phyloP scores from a whole-genome alignment of 1,140 invertebrate genomes.

The Solenopsis fugax region DNA sequence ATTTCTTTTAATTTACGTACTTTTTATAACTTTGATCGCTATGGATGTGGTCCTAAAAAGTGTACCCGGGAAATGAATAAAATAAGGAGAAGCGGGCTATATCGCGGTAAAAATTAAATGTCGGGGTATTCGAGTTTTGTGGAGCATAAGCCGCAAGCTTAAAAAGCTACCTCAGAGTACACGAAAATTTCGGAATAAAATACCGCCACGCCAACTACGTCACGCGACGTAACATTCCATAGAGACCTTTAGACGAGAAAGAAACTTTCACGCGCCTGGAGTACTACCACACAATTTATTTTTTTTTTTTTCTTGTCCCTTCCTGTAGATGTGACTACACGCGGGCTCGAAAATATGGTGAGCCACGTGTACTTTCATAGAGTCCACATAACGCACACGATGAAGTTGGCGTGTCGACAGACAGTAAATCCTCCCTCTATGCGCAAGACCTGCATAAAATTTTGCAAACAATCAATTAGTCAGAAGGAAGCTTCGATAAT shows the following conservation, averaged over 20 bases:
- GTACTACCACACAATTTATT: slow-evolving; percentile 63
- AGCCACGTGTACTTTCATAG: slow-evolving; percentile 62
- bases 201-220: slow-evolving; percentile 63
- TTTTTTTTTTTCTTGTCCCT: slow-evolving; percentile 36
- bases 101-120: slow-evolving; percentile 41
- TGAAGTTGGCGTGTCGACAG: slow-evolving; percentile 75
- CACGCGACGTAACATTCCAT: slow-evolving; percentile 73
- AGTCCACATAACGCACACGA: slow-evolving; percentile 67
- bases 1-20: background rate
- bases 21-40: slow-evolving; percentile 12
- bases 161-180: slow-evolving; percentile 71
- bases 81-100: slow-evolving; percentile 48
- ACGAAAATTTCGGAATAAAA: slow-evolving; percentile 75
- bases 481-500: slow-evolving; percentile 80
- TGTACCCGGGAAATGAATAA: slow-evolving; percentile 42
- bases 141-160: slow-evolving; percentile 68
- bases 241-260: slow-evolving; percentile 57
- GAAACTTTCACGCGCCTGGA: slow-evolving; percentile 70
- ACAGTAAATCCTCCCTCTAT: slow-evolving; percentile 77
- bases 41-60: background rate
- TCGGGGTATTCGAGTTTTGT: slow-evolving; percentile 63
- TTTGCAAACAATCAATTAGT: slow-evolving; percentile 84
- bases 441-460: slow-evolving; percentile 80
- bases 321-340: slow-evolving; percentile 49
- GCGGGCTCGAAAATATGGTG: slow-evolving; percentile 1